Evolutionary conservation across 35 echinoderm and acorn worm species (phyloP), one percentile per base, ranked within the genome.

Genomic region (Patiria miniata): DNA sequence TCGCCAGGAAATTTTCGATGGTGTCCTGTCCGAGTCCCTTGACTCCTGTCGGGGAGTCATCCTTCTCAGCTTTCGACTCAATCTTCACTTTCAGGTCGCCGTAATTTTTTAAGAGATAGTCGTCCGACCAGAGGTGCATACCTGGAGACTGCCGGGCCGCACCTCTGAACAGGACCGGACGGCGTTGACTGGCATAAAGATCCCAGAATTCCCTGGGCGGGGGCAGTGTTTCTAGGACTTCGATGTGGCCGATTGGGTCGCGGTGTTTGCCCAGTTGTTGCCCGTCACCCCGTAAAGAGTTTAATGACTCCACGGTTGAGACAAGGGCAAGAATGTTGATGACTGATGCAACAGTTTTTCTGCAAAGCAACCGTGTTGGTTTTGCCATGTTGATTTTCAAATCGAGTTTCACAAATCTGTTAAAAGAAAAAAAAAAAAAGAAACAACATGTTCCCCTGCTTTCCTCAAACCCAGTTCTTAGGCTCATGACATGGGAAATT

Each of bases 191-290:
- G 2, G 86, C 92, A 87, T 91, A 98, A 36, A 83, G 88, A 26
- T 98, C 92, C 95, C 95, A 98, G 83, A 98, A 98, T 61, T 89
- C 86, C 73, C 78, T 22, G n/a, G 91, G 82, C 2, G 79, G 57
- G 77, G 92, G 91, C 28, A 94, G 40, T 6, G 39, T 68, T 18
- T 83, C 44, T 4, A 94, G 47, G 8, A 91, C 91, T 51, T 98
- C 92, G 30, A 98, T 87, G 81, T 98, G 95, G 32, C 92, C 92
- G 30, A 86, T 89, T 19, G 95, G 78, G 6, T 47, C 42, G 32
- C 89, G 39, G 58, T 98, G 95, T 19, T 87, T 98, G 2, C 95
- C 95, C 23, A 98, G 88, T 47, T 81, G 77, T 47, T 91, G n/a
- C 40, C 82, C 36, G 54, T 98, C 92, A 83, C 95, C 95, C 47